Evolutionary conservation across 1,140 invertebrate species (phyloP).

Genomic region (Lasaia peninsularis): DNA sequence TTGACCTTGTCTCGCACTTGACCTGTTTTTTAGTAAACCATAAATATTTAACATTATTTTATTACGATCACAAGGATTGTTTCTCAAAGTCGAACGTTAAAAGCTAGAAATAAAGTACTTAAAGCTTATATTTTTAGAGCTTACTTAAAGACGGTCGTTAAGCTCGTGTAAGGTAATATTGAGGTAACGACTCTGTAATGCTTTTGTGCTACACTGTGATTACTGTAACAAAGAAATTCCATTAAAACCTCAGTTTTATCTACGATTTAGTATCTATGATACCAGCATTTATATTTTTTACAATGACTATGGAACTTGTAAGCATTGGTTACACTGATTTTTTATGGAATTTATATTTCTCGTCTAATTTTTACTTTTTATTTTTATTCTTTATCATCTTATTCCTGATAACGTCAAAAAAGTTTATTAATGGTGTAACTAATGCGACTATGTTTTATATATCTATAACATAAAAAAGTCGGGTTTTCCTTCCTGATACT

Average conservation of each 20-base stretch:
- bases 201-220: constrained; percentile 19
- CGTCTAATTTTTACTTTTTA: too few species aligned
- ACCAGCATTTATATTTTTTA: background rate
- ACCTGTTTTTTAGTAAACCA: too few species aligned
- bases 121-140: constrained; percentile 15
- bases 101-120: constrained; percentile 14
- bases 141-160: constrained; percentile 17
- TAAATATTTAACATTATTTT: constrained; percentile 2
- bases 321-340: too few species aligned
- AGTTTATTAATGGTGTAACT: too few species aligned
- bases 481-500: too few species aligned
- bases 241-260: constrained; percentile 19
- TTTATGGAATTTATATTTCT: too few species aligned
- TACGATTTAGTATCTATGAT: constrained; percentile 2
- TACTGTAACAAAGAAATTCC: constrained; percentile 24
- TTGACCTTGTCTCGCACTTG: too few species aligned
- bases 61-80: background rate
- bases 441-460: too few species aligned
- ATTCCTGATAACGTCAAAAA: too few species aligned
- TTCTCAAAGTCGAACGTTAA: background rate
- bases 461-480: too few species aligned
- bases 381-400: too few species aligned
- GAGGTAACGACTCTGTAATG: constrained; percentile 24
- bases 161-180: constrained; percentile 18
- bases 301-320: too few species aligned